phyloP scores from a whole-genome alignment of 2,888 invertebrate species.

The Ennomos fuscantarius region DNA sequence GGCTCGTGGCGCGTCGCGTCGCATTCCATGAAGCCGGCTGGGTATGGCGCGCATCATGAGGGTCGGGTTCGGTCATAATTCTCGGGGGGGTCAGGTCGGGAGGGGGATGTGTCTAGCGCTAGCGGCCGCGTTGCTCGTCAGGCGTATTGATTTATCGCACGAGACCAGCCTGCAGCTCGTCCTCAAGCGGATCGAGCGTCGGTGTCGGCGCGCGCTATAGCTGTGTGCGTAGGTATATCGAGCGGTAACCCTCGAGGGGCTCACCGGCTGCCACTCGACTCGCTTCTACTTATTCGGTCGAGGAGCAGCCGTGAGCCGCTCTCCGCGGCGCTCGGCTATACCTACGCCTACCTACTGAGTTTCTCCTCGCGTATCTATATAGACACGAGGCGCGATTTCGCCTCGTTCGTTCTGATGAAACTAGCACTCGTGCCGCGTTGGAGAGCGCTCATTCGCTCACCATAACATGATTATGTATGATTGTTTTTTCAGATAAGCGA shows the following conservation, averaged over 20 bases:
- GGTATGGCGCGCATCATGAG: conserved; percentile 77
- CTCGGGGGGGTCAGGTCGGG: conserved; percentile 78
- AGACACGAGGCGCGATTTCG: conserved; percentile 78
- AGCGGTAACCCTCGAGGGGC: conserved; percentile 84
- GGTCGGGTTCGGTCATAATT: conserved; percentile 76
- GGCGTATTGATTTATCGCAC: conserved; percentile 83
- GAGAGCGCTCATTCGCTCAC: conserved; percentile 70
- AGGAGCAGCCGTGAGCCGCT: conserved; percentile 69
- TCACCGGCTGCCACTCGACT: conserved; percentile 81
- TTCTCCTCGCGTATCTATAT: conserved; percentile 79
- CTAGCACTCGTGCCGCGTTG: conserved; percentile 47
- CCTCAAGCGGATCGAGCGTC: conserved; percentile 77
- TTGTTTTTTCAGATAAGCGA: conserved; percentile 86
- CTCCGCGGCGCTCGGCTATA: conserved; percentile 69
- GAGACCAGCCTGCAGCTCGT: conserved; percentile 81
- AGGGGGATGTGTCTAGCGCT: conserved; percentile 73
- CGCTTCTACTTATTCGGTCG: conserved; percentile 83
- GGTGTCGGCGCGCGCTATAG: conserved; percentile 76
- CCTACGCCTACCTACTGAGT: conserved; percentile 82
- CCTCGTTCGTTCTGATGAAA: conserved; percentile 78
- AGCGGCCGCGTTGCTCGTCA: conserved; percentile 71
- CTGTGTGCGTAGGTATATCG: conserved; percentile 77
- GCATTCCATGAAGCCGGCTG: conserved; percentile 80
- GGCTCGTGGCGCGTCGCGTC: conserved; percentile 81
- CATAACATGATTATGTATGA: conserved; percentile 75